Percentiles rank a stretch among this genome's conserved stretches.
These are phyloP conservation scores for Threskiornis aethiopicus DNA, from an alignment of 2,797 vertebrate species.

Conservation along the genomic window DNA sequence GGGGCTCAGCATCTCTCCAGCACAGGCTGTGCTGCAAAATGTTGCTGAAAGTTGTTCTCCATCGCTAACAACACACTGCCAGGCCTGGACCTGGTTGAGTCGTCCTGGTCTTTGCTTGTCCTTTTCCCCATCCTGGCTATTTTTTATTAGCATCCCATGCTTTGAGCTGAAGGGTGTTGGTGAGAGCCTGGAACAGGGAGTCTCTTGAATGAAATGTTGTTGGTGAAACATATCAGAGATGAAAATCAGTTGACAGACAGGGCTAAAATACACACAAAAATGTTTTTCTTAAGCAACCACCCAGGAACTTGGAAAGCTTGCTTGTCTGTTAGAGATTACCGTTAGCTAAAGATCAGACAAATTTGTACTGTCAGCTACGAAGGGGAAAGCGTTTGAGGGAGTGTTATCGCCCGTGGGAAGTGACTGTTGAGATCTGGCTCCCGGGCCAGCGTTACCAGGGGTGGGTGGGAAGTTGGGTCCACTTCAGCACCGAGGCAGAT, in stretches of 20 bases:
- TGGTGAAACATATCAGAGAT: not conserved
- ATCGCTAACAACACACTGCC: rapidly evolving
- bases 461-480: not conserved
- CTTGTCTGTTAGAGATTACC: not conserved
- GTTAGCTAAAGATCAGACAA: not conserved
- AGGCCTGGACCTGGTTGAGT: not conserved
- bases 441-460: not conserved
- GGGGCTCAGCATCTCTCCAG: not conserved
- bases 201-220: not conserved
- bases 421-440: not conserved
- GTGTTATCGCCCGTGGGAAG: not conserved
- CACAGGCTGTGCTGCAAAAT: not conserved
- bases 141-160: not conserved
- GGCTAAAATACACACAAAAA: not conserved
- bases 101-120: not conserved
- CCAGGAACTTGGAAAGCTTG: not conserved
- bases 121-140: not conserved
- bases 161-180: not conserved
- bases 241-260: not conserved
- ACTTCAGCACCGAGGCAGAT: rapidly evolving
- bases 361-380: not conserved
- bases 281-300: not conserved
- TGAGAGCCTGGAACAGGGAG: not conserved
- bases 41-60: not conserved
- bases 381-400: not conserved